phyloP scores from a whole-genome alignment of 2,888 invertebrate genomes.

The Ophion obscuratus region DNA sequence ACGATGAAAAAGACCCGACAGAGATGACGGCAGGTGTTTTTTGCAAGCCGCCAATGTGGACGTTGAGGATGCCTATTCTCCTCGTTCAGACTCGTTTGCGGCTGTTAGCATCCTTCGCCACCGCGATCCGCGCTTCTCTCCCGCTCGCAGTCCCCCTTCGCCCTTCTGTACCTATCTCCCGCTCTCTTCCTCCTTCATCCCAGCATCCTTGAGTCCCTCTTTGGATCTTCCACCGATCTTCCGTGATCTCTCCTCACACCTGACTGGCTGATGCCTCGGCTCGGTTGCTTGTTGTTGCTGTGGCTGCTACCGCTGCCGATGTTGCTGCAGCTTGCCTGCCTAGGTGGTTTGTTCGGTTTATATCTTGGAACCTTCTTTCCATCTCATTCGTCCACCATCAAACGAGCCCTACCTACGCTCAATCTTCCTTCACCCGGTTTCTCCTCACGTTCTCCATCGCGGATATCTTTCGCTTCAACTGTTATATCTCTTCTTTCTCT shows the following conservation, averaged over 20 bases:
- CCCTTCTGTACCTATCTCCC: constrained; percentile 67
- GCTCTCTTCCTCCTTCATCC: constrained; percentile 65
- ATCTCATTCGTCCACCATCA: constrained; percentile 43
- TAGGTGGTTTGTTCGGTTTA: constrained; percentile 75
- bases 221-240: constrained; percentile 77
- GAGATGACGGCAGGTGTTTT: constrained; percentile 78
- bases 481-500: constrained; percentile 54
- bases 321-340: constrained; percentile 57
- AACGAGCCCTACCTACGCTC: constrained; percentile 34
- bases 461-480: constrained; percentile 61
- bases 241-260: constrained; percentile 78
- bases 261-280: constrained; percentile 71
- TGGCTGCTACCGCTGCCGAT: constrained; percentile 52
- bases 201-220: constrained; percentile 74
- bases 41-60: constrained; percentile 72
- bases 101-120: constrained; percentile 78
- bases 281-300: constrained; percentile 69
- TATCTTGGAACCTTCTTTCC: constrained; percentile 54
- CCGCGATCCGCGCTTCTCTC: constrained; percentile 63
- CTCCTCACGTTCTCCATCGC: constrained; percentile 35
- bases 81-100: constrained; percentile 74
- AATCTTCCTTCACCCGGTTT: constrained; percentile 50
- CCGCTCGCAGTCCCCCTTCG: neutral
- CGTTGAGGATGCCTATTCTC: constrained; percentile 71
- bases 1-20: constrained; percentile 57